Evolutionary conservation across 2,113 vertebrate species (phyloP), one percentile per base, ranked within the genome.

Genomic region (Labeo rohita): DNA sequence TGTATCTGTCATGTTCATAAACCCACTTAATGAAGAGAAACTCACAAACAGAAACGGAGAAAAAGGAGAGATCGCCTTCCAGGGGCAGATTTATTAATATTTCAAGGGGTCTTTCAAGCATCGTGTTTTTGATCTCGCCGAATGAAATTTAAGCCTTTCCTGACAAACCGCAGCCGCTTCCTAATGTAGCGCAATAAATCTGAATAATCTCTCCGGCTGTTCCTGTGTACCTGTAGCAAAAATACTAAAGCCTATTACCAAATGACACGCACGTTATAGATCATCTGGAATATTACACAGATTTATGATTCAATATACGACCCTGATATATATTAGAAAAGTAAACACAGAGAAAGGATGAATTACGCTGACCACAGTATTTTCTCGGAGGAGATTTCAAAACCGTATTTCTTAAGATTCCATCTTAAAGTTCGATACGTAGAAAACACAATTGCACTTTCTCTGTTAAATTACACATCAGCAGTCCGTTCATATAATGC

Each of bases 11-110:
- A 72, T 59, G 13, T 80, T 80, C 36, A 70, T 70, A 39, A 70
- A 83, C 49, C 28, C 65, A 68, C 23, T 83, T 70, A 70, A 68
- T 73, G 39, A 86, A 54, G 5, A 79, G 59, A 85, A 79, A 78
- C 34, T 52, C 9, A 12, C 28, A 50, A 47, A 77, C 50, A 45
- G 16, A 63, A 84, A 80, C 18, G 18, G 21, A 28, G n/a, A 34
- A 74, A 75, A 75, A 47, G 45, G 6, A 28, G 63, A 66, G 15
- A 66, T 49, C 21, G 12, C 61, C 80, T 15, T 83, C 47, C 28
- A 12, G 28, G 65, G 80, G 47, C 18, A n/a, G 65, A 70, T 21
- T 54, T 70, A 83, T 83, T 52, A 83, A 78, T 78, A 56, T 78
- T 78, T 78, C 73, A 65, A 43, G 10, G 43, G 43, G 59, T 63